Evolutionary conservation across 2,888 invertebrate genomes (phyloP).

Genomic region (Lithophane semibrunnea): DNA sequence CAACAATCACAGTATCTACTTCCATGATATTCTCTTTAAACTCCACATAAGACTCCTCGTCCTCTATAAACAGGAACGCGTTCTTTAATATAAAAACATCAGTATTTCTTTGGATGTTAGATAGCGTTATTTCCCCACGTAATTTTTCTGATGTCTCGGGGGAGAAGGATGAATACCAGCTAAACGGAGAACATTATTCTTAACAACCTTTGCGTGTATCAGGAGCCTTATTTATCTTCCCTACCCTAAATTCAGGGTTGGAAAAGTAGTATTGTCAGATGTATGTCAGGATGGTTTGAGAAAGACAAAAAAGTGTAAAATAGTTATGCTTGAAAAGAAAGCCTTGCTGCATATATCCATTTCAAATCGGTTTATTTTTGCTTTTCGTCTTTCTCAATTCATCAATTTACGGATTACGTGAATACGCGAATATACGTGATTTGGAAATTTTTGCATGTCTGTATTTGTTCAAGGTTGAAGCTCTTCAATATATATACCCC

Average conservation of each 20-base stretch:
- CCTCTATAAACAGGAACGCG: constrained; percentile 36
- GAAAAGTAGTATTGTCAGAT: constrained; percentile 4
- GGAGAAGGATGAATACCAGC: constrained; percentile 61
- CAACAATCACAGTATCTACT: constrained; percentile 12
- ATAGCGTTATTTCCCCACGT: constrained; percentile 62
- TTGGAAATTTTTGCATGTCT: not conserved
- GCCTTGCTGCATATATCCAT: not conserved
- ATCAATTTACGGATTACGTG: not conserved
- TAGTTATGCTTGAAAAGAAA: not conserved
- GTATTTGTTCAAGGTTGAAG: constrained; percentile 1
- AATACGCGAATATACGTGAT: too few species aligned
- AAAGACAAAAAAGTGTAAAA: not conserved
- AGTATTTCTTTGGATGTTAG: constrained; percentile 47
- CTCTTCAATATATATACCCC: not conserved
- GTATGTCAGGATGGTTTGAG: not conserved
- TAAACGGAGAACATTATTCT: constrained; percentile 67
- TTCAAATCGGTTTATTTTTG: not conserved
- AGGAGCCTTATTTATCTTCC: constrained; percentile 66
- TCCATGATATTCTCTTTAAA: constrained; percentile 24
- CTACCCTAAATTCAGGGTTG: constrained; percentile 59
- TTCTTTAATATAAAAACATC: constrained; percentile 46
- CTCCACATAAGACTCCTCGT: constrained; percentile 8
- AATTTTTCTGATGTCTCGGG: constrained; percentile 68
- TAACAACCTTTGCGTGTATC: constrained; percentile 61
- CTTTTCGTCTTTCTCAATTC: not conserved